A percentile compares a stretch with the other conserved stretches of the same genome.
phyloP scores from a whole-genome alignment of 2,888 invertebrate species.

The Rhyacophila evoluta region DNA sequence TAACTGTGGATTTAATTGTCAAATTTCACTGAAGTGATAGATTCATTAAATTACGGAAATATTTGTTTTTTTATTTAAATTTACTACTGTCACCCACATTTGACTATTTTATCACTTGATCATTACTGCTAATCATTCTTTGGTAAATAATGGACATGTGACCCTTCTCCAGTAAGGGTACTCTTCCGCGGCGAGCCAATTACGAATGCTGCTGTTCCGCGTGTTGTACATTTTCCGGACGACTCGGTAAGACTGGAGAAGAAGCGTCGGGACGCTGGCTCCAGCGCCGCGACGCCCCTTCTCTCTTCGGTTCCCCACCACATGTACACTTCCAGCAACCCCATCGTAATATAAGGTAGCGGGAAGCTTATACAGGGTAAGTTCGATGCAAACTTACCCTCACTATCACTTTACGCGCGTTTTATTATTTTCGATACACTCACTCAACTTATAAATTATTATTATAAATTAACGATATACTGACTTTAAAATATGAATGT shows the following conservation, averaged over 20 bases:
- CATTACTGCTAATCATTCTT: too few relatives aligned
- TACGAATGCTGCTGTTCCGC: not conserved
- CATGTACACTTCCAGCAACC: not conserved
- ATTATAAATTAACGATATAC: too few relatives aligned
- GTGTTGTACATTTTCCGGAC: not conserved
- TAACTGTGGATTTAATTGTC: too few relatives aligned
- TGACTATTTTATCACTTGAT: too few relatives aligned
- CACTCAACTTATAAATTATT: too few relatives aligned
- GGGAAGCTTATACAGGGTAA: not conserved
- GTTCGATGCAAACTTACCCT: not conserved
- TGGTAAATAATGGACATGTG: not conserved
- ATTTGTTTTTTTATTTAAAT: too few relatives aligned
- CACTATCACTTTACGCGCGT: too few relatives aligned
- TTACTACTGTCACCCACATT: too few relatives aligned
- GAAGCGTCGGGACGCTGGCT: conserved; percentile 33
- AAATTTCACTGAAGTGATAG: too few relatives aligned
- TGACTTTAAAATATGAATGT: too few relatives aligned
- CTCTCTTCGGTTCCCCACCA: conserved; percentile 32
- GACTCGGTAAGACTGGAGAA: conserved; percentile 7
- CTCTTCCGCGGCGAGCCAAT: not conserved
- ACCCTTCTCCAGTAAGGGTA: not conserved
- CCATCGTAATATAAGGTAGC: not conserved
- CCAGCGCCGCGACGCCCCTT: conserved; percentile 40
- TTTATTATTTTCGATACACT: too few relatives aligned
- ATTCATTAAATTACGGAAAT: too few relatives aligned